Percentiles rank a stretch among this genome's conserved stretches.
Conservation (phyloP, 2,113 vertebrate species). For the Ptyas mucosa region DNA sequence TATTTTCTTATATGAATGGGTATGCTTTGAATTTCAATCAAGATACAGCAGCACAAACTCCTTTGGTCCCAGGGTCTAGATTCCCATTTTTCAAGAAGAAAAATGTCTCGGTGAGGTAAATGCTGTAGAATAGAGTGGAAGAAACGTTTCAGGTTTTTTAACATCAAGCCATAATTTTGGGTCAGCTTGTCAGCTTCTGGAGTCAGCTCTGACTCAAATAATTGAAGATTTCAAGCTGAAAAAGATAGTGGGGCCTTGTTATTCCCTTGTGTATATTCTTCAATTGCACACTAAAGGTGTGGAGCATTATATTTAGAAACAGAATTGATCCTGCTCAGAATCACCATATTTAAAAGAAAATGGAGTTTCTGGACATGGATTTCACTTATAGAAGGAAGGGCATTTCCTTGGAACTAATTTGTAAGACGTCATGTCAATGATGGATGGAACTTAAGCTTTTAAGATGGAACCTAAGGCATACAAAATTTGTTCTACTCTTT, state of each 20-base stretch:
- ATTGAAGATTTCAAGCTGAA: neutral
- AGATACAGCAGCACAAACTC: neutral
- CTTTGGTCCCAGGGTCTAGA: neutral
- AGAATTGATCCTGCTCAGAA: neutral
- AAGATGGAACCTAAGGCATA: neutral
- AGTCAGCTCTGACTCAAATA: neutral
- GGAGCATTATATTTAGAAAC: neutral
- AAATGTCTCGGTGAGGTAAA: neutral
- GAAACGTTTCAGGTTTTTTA: neutral
- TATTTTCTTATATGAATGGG: neutral
- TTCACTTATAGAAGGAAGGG: neutral
- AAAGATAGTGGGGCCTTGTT: neutral
- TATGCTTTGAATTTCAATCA: neutral
- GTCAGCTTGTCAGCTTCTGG: neutral
- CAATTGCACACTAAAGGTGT: neutral
- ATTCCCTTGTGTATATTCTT: neutral
- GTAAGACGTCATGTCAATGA: neutral
- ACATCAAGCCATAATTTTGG: too few relatives aligned
- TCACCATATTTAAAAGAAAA: neutral
- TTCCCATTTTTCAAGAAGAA: neutral
- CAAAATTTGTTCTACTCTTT: neutral
- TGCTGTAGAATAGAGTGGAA: neutral
- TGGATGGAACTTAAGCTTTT: neutral
- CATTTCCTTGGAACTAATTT: neutral
- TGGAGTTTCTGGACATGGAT: neutral